Evolutionary conservation across 2,113 vertebrate genomes (phyloP).

Genomic region (Rhinolophus sinicus): DNA sequence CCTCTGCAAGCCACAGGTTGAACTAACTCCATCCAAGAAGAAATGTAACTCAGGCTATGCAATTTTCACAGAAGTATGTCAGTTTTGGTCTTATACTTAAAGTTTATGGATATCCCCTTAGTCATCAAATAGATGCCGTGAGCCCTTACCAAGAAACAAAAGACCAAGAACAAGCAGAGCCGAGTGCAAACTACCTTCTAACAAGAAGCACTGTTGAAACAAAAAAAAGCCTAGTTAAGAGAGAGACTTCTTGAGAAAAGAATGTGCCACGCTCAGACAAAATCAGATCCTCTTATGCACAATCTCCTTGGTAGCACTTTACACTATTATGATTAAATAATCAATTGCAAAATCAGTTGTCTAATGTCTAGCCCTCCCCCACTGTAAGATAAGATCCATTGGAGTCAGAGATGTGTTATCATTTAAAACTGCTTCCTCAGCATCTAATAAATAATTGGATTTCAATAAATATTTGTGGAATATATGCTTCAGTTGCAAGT

Average conservation of each 20-base stretch:
- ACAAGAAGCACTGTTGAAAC: background rate
- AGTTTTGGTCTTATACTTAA: background rate
- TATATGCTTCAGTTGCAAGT: background rate
- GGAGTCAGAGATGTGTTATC: background rate
- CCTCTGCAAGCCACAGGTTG: conserved; percentile 7
- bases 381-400: background rate
- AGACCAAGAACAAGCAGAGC: too few relatives aligned
- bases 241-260: background rate
- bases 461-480: conserved; percentile 5
- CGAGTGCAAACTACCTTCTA: background rate
- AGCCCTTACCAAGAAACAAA: conserved; percentile 1
- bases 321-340: background rate
- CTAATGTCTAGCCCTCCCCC: background rate
- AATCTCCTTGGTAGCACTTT: conserved; percentile 38
- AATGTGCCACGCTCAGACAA: background rate
- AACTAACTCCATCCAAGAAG: background rate
- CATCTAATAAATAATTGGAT: background rate
- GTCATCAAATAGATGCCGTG: conserved; percentile 20
- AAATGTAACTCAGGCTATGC: background rate
- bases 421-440: conserved; percentile 37
- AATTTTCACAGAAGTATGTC: conserved; percentile 18
- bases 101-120: background rate
- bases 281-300: background rate
- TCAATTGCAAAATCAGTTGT: conserved; percentile 22
- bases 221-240: background rate